These are phyloP conservation scores for Cyclophora albipunctata DNA, from an alignment of 2,888 invertebrate species.

Conservation along the genomic window DNA sequence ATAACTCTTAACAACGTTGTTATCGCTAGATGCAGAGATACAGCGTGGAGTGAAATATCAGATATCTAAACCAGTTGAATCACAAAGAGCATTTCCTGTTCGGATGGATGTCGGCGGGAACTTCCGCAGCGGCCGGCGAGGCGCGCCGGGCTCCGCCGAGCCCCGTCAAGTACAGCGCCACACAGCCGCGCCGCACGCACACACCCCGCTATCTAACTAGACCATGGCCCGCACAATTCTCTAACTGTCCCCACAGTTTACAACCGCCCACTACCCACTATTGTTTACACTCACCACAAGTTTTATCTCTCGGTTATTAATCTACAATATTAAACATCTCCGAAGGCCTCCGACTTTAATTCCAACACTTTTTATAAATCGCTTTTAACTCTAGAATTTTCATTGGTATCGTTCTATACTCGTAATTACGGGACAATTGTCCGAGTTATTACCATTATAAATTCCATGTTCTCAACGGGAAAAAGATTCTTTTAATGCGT, in stretches of 20 bases:
- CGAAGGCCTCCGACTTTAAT: constrained; percentile 19
- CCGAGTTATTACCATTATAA: constrained; percentile 58
- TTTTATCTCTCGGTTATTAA: constrained; percentile 42
- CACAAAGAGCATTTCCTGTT: constrained; percentile 29
- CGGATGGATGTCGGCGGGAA: constrained; percentile 24
- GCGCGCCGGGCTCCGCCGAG: not conserved
- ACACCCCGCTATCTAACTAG: constrained; percentile 7
- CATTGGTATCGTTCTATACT: constrained; percentile 13
- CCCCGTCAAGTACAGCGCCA: too few relatives aligned
- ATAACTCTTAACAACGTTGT: constrained; percentile 1
- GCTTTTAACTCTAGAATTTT: not conserved
- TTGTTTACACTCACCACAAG: constrained; percentile 37
- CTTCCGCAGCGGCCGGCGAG: constrained; percentile 8
- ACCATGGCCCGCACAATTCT: constrained; percentile 26
- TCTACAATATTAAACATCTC: constrained; percentile 38
- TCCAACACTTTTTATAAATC: constrained; percentile 8
- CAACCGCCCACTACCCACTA: constrained; percentile 27
- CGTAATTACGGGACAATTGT: constrained; percentile 51
- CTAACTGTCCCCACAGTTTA: constrained; percentile 29
- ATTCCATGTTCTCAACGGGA: constrained; percentile 52
- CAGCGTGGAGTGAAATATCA: not conserved
- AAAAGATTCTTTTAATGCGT: constrained; percentile 64
- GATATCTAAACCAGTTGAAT: constrained; percentile 10
- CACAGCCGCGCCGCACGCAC: not conserved
- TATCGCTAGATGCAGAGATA: not conserved